Conservation (phyloP, 2,888 invertebrate genomes). For the Drosophila putrida region DNA sequence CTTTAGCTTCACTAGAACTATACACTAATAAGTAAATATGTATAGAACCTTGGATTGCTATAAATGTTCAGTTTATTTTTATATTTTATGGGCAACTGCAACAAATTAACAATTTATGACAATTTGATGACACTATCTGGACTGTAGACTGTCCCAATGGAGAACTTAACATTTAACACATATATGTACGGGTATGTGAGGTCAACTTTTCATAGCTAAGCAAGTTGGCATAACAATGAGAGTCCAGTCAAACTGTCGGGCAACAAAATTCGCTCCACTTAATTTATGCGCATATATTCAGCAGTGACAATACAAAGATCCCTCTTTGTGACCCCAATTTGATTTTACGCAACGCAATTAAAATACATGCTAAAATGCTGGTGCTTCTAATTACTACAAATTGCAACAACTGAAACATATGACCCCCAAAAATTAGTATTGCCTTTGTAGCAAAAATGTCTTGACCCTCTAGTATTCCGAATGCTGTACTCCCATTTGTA, state of each 20-base stretch:
- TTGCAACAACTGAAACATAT: constrained; percentile 30
- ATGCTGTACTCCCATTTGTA: constrained; percentile 38
- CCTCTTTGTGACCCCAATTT: constrained; percentile 15
- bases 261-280: constrained; percentile 33
- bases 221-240: constrained; percentile 39
- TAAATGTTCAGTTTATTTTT: constrained; percentile 10
- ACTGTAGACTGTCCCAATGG: constrained; percentile 35
- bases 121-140: constrained; percentile 39
- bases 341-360: constrained; percentile 50
- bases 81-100: constrained; percentile 34
- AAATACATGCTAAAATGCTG: constrained; percentile 34
- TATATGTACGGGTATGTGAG: constrained; percentile 7
- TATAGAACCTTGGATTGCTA: neutral
- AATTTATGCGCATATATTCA: constrained; percentile 72
- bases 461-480: constrained; percentile 23
- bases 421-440: constrained; percentile 29
- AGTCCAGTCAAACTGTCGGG: constrained; percentile 52
- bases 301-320: constrained; percentile 23
- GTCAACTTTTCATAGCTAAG: constrained; percentile 19
- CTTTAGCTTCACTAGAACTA: too few relatives aligned
- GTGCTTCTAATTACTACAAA: constrained; percentile 53
- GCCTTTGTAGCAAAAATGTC: constrained; percentile 36
- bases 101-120: constrained; percentile 57
- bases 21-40: neutral
- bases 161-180: constrained; percentile 27